These are phyloP conservation scores for Saiga tatarica DNA, from an alignment of 2,113 vertebrate species.

Conservation along the genomic window DNA sequence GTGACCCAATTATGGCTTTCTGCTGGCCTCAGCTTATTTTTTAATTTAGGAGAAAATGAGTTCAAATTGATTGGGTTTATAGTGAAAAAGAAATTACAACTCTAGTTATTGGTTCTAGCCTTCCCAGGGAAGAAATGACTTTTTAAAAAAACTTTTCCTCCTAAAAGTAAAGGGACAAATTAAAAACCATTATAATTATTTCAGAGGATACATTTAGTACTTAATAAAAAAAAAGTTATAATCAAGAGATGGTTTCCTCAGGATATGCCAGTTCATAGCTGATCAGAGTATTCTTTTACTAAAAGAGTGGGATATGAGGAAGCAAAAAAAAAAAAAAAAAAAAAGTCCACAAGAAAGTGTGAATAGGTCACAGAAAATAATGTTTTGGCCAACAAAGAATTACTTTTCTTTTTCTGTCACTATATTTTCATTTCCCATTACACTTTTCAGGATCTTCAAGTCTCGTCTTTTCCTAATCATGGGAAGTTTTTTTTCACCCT, in stretches of 20 bases:
- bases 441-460: not conserved
- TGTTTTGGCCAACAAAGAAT: not conserved
- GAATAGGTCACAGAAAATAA: not conserved
- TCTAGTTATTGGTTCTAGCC: slow-evolving; percentile 53
- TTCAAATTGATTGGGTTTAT: slow-evolving; percentile 65
- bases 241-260: not conserved
- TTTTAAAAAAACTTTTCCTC: not conserved
- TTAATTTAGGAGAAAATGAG: slow-evolving; percentile 71
- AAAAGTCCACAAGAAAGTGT: not conserved
- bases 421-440: slow-evolving; percentile 46
- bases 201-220: slow-evolving; percentile 19
- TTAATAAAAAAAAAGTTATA: not conserved
- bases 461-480: slow-evolving; percentile 38
- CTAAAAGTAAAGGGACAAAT: slow-evolving; percentile 29
- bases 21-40: slow-evolving; percentile 83
- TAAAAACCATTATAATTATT: slow-evolving; percentile 57
- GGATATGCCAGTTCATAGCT: not conserved
- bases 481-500: not conserved
- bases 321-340: not conserved
- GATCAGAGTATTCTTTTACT: not conserved
- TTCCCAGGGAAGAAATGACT: slow-evolving; percentile 41
- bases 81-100: slow-evolving; percentile 72
- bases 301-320: not conserved
- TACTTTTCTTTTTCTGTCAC: not conserved
- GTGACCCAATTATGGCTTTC: slow-evolving; percentile 86